phyloP scores from a whole-genome alignment of 2,797 vertebrate species.

The Xiphorhynchus erythropygius region DNA sequence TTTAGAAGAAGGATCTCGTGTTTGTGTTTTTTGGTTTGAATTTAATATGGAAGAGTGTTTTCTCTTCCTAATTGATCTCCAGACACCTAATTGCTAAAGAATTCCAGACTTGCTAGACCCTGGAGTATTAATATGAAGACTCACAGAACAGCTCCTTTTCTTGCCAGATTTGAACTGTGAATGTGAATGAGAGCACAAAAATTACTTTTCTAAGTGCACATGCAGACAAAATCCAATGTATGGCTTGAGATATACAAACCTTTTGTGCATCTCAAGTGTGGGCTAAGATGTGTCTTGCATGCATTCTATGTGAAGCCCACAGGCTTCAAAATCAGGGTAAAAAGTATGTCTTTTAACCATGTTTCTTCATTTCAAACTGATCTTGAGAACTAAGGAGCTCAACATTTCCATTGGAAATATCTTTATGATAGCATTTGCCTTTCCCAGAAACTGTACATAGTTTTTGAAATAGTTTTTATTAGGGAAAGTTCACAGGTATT shows the following conservation, averaged over 20 bases:
- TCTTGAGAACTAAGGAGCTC: not conserved
- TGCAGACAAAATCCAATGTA: not conserved
- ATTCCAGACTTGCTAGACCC: not conserved
- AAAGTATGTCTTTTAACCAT: not conserved
- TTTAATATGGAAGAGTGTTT: not conserved
- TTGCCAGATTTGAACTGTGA: not conserved
- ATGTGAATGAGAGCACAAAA: not conserved
- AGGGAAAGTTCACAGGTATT: not conserved
- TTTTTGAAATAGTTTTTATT: not conserved
- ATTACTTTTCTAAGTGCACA: not conserved
- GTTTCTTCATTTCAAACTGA: not conserved
- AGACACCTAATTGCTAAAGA: not conserved
- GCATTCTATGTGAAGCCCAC: not conserved
- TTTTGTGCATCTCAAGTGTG: not conserved
- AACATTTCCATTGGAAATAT: not conserved
- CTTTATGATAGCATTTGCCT: not conserved
- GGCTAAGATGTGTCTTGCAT: not conserved
- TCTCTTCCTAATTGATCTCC: conserved; percentile 22
- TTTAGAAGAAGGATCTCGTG: not conserved
- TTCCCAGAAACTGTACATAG: not conserved
- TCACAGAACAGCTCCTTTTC: not conserved
- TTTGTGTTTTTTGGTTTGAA: not conserved
- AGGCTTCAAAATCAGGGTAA: not conserved
- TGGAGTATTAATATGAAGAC: not conserved
- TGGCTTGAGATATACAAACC: not conserved